Evolutionary conservation across 1,140 invertebrate genomes (phyloP).

Genomic region (Drosophila sulfurigaster): DNA sequence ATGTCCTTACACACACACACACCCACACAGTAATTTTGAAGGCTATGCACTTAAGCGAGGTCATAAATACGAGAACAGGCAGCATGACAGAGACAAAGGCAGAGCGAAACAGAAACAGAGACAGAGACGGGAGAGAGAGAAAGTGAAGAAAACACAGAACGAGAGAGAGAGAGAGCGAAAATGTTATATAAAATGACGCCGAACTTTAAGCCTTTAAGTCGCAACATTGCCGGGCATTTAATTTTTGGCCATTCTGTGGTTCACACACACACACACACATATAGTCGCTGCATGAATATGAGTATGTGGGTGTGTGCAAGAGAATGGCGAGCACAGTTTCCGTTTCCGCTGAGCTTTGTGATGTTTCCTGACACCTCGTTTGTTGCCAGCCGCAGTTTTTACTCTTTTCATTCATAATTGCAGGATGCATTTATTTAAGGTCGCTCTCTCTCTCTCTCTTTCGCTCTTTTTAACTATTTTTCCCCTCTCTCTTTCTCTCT

Average conservation of each 20-base stretch:
- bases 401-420: slow-evolving; percentile 73
- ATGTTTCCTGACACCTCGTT: slow-evolving; percentile 47
- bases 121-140: background rate
- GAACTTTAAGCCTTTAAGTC: slow-evolving; percentile 48
- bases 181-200: slow-evolving; percentile 53
- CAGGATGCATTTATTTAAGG: slow-evolving; percentile 75
- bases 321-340: slow-evolving; percentile 45
- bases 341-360: slow-evolving; percentile 55
- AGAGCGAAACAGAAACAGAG: background rate
- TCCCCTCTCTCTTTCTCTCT: slow-evolving; percentile 8
- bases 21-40: slow-evolving; percentile 61
- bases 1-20: slow-evolving; percentile 64
- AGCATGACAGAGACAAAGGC: slow-evolving; percentile 1
- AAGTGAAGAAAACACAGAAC: background rate
- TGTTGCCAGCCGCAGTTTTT: slow-evolving; percentile 47
- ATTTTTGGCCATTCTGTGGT: slow-evolving; percentile 44
- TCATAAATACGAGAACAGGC: slow-evolving; percentile 56
- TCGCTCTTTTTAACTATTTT: background rate
- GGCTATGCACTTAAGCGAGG: slow-evolving; percentile 78
- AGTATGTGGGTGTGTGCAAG: slow-evolving; percentile 28
- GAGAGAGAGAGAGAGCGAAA: background rate
- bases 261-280: slow-evolving; percentile 11
- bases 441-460: background rate
- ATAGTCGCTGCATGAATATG: background rate
- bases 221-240: slow-evolving; percentile 43